These are phyloP conservation scores for Antidorcas marsupialis DNA, from an alignment of 2,113 vertebrate species.

Conservation along the genomic window DNA sequence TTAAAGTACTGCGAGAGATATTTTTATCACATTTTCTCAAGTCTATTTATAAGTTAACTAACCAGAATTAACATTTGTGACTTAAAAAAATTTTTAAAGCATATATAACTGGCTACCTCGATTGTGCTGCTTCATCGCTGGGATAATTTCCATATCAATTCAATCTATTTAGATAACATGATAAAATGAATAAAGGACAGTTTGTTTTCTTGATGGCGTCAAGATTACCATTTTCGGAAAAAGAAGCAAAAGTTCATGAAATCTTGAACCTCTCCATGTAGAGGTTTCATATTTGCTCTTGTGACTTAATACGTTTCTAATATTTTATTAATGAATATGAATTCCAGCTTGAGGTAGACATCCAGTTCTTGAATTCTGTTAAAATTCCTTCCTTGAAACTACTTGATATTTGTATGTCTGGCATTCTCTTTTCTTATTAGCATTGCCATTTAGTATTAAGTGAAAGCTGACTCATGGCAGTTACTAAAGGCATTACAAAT, in stretches of 20 bases:
- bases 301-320: conserved; percentile 46
- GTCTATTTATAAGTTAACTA: not conserved
- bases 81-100: not conserved
- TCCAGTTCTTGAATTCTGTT: conserved; percentile 33
- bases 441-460: conserved; percentile 40
- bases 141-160: conserved; percentile 20
- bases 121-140: not conserved
- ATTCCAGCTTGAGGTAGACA: conserved; percentile 32
- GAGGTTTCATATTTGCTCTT: conserved; percentile 35
- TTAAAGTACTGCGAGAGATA: not conserved
- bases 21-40: not conserved
- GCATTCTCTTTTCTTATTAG: conserved; percentile 39
- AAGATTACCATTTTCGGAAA: conserved; percentile 9
- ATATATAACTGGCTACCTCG: not conserved
- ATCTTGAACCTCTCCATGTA: not conserved
- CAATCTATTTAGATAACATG: not conserved
- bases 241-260: not conserved
- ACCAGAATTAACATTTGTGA: not conserved
- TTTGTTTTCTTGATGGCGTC: not conserved
- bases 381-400: conserved; percentile 41
- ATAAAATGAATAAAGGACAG: not conserved
- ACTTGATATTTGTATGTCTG: not conserved
- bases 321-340: conserved; percentile 53
- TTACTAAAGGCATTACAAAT: conserved; percentile 49
- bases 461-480: conserved; percentile 50